Percentiles rank a stretch among this genome's conserved stretches.
phyloP scores from a whole-genome alignment of 2,113 vertebrate species.

The Malurus alboscapulatus region DNA sequence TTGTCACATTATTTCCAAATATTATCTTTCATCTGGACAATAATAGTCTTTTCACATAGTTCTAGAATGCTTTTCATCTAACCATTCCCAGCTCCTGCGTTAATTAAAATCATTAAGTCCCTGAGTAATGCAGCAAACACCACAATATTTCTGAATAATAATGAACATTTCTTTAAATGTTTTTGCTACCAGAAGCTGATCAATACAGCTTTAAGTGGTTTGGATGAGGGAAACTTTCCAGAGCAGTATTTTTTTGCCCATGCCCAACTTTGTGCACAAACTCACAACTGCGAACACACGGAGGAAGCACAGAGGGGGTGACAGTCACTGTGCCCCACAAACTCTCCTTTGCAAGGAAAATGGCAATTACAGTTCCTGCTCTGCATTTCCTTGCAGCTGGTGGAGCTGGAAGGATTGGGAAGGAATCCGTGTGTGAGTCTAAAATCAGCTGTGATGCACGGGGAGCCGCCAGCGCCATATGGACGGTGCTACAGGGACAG shows the following conservation, averaged over 20 bases:
- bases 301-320: rapidly evolving
- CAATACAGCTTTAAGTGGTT: neutral
- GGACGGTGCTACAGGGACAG: neutral
- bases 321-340: neutral
- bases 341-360: neutral
- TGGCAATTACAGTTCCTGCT: neutral
- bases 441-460: neutral
- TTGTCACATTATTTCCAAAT: constrained; percentile 35
- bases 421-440: neutral
- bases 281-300: rapidly evolving
- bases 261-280: neutral
- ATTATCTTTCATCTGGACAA: constrained; percentile 18
- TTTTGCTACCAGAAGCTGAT: neutral
- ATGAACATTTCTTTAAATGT: neutral
- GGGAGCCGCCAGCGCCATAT: neutral
- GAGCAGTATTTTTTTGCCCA: neutral
- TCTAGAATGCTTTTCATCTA: neutral
- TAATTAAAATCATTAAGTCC: constrained; percentile 21
- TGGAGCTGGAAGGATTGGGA: neutral
- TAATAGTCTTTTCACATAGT: neutral
- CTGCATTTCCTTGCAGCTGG: neutral
- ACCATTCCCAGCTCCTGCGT: neutral
- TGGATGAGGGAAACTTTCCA: neutral
- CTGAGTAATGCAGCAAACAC: neutral
- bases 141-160: neutral